Percentiles rank a stretch among this genome's conserved stretches.
Evolutionary conservation across 2,797 vertebrate genomes (phyloP).

Genomic region (Helarctos malayanus): DNA sequence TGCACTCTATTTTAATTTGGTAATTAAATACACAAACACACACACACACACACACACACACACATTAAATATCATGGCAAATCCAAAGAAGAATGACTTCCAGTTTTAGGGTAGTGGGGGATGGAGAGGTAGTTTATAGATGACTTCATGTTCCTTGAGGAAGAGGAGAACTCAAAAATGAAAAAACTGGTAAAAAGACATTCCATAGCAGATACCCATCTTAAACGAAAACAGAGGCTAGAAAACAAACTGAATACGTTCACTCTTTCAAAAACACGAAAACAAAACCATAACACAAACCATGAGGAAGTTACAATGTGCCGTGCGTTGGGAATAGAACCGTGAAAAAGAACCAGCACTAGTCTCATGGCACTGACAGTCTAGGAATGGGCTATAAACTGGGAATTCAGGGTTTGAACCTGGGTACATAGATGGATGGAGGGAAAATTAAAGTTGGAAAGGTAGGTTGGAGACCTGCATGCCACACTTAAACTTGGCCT

Average conservation of each 20-base stretch:
- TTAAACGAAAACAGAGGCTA: not conserved
- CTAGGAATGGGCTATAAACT: too few species aligned
- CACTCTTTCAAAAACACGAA: not conserved
- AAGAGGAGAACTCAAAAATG: not conserved
- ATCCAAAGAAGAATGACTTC: not conserved
- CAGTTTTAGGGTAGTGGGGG: not conserved
- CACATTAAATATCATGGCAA: not conserved
- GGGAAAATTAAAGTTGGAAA: not conserved
- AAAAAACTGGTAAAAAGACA: not conserved
- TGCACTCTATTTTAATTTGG: not conserved
- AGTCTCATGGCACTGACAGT: fast-evolving
- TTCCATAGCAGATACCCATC: not conserved
- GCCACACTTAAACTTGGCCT: not conserved
- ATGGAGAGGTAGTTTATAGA: too few species aligned
- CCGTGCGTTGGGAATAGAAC: fast-evolving
- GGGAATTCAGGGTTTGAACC: not conserved
- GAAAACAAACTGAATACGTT: not conserved
- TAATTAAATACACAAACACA: not conserved
- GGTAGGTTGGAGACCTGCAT: not conserved
- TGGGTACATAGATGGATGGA: not conserved
- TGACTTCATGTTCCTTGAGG: not conserved
- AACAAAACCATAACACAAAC: not conserved
- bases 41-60: not conserved
- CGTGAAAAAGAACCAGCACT: not conserved
- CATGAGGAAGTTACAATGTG: not conserved